Base-by-base conservation (phyloP, 2,888 invertebrate species). In the Tortrix viridana region DNA sequence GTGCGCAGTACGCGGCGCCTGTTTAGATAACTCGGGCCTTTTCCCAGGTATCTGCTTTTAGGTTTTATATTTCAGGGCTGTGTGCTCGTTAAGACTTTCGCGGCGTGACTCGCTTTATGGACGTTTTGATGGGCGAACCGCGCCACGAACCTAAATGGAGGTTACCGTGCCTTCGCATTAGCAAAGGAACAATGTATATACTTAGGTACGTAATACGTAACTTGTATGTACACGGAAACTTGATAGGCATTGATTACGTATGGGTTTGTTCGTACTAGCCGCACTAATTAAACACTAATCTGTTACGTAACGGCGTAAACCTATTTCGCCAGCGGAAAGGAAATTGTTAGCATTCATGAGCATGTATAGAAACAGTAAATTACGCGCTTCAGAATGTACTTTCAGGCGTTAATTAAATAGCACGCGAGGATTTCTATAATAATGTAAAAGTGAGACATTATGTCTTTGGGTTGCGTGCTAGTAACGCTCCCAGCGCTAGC, bases 241-340 rank as follows among this genome's bases (percentile, higher is more conserved):
- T 41, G 46, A 52, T 57, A 41, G 46, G 44, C 46, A 56, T 56
- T 56, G 50, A 38, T 50, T 55, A 61, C 48, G 55, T 50, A 26
- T 20, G 32, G 32, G 43, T 58, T 43, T 22, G 53, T 23, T 57
- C 48, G 38, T 26, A 43, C 50, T 52, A 47, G 44, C 32, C 49
- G n/a, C n/a, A 50, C 46, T 52, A 53, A 52, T 47, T 56, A 56
- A 57, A 57, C 49, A 52, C 47, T 63, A 63, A 53, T 58, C 20
- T 43, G 18, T 63, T 63, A 63, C 43, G 71, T 72, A 71, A 77
- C 57, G 65, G 65, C 73, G 79, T 76, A 76, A 74, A 50, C 50
- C 43, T 47, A 71, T 78, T 79, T 78, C 69, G 75, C 74, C 77
- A 67, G 76, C 72, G 66, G 70, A 81, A 79, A 78, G 79, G 79